Evolutionary conservation across 37 sponge, comb jelly and placozoan genomes (phyloP).

Genomic region (Halisarca cf. caerulea): DNA sequence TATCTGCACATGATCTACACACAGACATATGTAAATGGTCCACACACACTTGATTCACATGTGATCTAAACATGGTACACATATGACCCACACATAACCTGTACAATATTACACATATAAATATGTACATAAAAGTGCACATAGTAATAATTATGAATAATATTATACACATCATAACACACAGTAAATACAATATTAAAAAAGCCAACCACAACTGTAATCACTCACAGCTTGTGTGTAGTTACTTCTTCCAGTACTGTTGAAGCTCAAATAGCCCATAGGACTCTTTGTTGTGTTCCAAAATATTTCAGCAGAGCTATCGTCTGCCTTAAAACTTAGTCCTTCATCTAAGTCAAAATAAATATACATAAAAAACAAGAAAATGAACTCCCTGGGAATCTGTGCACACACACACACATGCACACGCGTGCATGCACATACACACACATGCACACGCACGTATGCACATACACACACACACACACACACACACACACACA

Average conservation of each 20-base stretch:
- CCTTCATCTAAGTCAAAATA: not conserved
- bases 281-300: not conserved
- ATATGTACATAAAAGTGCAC: not conserved
- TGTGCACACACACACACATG: no score
- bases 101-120: not conserved
- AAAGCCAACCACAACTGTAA: no score
- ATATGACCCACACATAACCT: not conserved
- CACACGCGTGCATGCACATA: no score
- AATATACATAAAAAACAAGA: no score
- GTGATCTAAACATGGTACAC: not conserved
- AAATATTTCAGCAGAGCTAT: not conserved
- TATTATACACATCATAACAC: not conserved
- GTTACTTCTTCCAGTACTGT: not conserved
- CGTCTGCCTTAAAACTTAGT: not conserved
- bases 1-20: no score
- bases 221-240: constrained; percentile 37
- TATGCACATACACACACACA: no score
- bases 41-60: no score
- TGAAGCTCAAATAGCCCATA: not conserved
- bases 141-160: not conserved
- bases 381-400: no score
- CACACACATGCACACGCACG: no score
- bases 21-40: no score
- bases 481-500: no score
- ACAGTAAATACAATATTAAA: no score